Percentiles rank a stretch among this genome's conserved stretches.
These are phyloP conservation scores for Hystrix brachyura DNA, from an alignment of 2,113 vertebrate species.

Conservation along the genomic window DNA sequence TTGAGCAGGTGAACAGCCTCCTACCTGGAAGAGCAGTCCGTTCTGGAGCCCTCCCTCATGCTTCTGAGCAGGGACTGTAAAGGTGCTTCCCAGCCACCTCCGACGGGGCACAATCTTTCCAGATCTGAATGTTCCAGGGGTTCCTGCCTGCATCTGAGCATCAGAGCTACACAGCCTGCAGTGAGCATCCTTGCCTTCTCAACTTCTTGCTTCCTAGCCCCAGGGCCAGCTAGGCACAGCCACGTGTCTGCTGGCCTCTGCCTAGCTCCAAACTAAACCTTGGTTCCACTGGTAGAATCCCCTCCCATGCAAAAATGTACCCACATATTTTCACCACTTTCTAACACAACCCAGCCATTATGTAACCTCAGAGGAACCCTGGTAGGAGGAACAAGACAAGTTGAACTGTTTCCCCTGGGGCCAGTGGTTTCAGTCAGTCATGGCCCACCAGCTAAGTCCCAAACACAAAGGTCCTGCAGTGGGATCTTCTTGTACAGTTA, in stretches of 20 bases:
- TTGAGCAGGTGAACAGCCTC: slow-evolving; percentile 57
- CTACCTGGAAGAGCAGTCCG: slow-evolving; percentile 70
- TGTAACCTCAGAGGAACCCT: slow-evolving; percentile 81
- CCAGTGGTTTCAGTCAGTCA: slow-evolving; percentile 82
- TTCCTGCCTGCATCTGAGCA: fast-evolving
- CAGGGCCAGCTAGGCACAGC: neutral
- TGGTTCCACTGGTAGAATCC: slow-evolving; percentile 27
- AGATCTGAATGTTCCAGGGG: fast-evolving
- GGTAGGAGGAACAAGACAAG: slow-evolving; percentile 82
- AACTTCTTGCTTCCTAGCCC: neutral
- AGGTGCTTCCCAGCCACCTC: neutral
- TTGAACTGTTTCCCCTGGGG: slow-evolving; percentile 80
- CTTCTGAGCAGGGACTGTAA: neutral
- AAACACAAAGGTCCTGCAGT: slow-evolving; percentile 84
- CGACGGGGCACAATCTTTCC: neutral
- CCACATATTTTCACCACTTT: slow-evolving; percentile 79
- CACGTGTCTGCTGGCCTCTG: neutral
- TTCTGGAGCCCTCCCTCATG: slow-evolving; percentile 57
- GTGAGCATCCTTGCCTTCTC: neutral
- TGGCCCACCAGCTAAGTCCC: slow-evolving; percentile 79
- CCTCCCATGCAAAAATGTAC: slow-evolving; percentile 69
- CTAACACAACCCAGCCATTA: slow-evolving; percentile 82
- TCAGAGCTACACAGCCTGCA: neutral
- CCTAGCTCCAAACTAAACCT: slow-evolving; percentile 37
- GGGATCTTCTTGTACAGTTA: slow-evolving; percentile 70